These are phyloP conservation scores for Exocentrus adspersus DNA, from an alignment of 2,888 invertebrate genomes.

Conservation along the genomic window DNA sequence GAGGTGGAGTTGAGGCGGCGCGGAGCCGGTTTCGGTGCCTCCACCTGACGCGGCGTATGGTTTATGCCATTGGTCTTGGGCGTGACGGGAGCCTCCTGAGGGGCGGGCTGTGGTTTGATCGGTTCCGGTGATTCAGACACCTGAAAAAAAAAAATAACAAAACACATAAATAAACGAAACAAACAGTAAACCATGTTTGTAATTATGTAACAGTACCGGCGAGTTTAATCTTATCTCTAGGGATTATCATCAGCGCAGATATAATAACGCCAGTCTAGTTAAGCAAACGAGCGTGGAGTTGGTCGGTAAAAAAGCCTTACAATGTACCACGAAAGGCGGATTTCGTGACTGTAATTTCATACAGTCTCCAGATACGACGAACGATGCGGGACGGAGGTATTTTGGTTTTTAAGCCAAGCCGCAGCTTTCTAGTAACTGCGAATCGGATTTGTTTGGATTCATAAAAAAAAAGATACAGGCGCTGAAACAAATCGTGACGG, in stretches of 20 bases:
- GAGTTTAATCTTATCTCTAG: slow-evolving; percentile 9
- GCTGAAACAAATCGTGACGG: too few relatives aligned
- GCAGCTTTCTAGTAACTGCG: background rate
- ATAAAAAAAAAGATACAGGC: background rate
- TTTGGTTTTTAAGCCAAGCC: background rate
- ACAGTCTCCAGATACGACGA: slow-evolving; percentile 16
- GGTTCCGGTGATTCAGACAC: slow-evolving; percentile 48
- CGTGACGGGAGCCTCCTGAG: slow-evolving; percentile 51
- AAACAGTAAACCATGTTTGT: background rate
- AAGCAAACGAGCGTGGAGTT: slow-evolving; percentile 2
- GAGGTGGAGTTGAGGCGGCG: slow-evolving; percentile 48
- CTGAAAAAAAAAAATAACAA: too few relatives aligned
- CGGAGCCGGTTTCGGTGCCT: slow-evolving; percentile 58
- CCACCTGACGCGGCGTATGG: slow-evolving; percentile 54
- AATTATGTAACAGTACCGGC: background rate
- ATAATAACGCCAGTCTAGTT: slow-evolving; percentile 10
- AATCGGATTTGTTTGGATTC: background rate
- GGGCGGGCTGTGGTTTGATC: slow-evolving; percentile 37
- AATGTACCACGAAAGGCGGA: slow-evolving; percentile 9
- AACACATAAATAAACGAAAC: too few relatives aligned
- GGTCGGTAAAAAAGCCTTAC: background rate
- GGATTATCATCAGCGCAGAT: slow-evolving; percentile 13
- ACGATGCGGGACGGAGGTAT: background rate
- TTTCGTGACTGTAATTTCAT: slow-evolving; percentile 23
- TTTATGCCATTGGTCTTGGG: slow-evolving; percentile 56